Percentiles rank a stretch among this genome's conserved stretches.
Conservation (phyloP, 2,113 vertebrate species). For the Forbesichthys papilliferus region DNA sequence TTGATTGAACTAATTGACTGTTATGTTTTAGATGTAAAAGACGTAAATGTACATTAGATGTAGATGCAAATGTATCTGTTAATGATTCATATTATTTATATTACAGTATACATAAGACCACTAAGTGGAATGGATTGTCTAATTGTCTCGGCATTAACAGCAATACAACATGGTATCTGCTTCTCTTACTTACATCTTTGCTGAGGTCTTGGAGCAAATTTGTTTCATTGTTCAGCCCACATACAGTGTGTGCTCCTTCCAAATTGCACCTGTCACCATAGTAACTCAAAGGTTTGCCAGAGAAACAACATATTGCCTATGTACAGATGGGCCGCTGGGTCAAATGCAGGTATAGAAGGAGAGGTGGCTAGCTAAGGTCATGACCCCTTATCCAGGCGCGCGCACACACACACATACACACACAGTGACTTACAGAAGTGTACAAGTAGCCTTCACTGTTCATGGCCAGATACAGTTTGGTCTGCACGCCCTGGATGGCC, state of each 20-base stretch:
- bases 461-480: constrained; percentile 97
- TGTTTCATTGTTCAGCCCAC: constrained; percentile 29
- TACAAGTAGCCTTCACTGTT: constrained; percentile 98
- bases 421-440: constrained; percentile 88
- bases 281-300: constrained; percentile 44
- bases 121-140: no score
- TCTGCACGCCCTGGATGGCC: constrained; percentile 98
- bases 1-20: no score
- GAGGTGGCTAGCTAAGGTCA: not conserved
- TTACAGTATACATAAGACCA: no score
- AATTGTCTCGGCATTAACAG: no score
- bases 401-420: not conserved
- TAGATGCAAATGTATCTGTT: no score
- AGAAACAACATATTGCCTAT: constrained; percentile 20
- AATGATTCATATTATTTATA: no score
- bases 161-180: no score
- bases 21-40: no score
- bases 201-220: not conserved
- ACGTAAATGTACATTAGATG: no score
- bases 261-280: constrained; percentile 45
- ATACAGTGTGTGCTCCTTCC: constrained; percentile 21
- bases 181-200: not conserved
- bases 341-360: constrained; percentile 5
- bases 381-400: not conserved
- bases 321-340: constrained; percentile 21